phyloP scores from a whole-genome alignment of 2,888 invertebrate genomes.

The Macaria notata region DNA sequence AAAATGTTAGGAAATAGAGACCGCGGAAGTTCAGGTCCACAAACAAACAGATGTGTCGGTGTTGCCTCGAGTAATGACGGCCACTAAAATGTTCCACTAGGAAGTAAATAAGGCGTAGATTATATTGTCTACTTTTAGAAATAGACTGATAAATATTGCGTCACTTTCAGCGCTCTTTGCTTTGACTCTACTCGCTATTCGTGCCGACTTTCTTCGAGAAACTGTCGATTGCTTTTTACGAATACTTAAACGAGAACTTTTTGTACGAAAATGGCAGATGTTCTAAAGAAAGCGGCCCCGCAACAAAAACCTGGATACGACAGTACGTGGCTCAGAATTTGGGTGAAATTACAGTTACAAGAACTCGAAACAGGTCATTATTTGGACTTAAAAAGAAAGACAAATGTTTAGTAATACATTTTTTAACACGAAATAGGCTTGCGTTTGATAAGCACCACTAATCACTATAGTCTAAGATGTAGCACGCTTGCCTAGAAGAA shows the following conservation, averaged over 20 bases:
- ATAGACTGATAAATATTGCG: conserved; percentile 16
- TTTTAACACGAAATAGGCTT: too few species aligned
- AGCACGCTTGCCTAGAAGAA: too few species aligned
- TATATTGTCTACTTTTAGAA: conserved; percentile 17
- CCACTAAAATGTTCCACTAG: conserved; percentile 34
- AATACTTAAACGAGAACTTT: conserved; percentile 2
- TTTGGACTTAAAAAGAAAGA: neutral
- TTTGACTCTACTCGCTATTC: neutral
- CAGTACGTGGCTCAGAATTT: conserved; percentile 2
- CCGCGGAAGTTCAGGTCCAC: conserved; percentile 25
- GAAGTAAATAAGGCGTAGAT: conserved; percentile 34
- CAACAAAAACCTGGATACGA: conserved; percentile 3
- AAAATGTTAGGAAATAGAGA: conserved; percentile 26
- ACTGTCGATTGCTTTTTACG: conserved; percentile 11
- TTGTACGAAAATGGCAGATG: conserved; percentile 13
- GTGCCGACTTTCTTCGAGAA: conserved; percentile 9
- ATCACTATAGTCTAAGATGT: too few species aligned
- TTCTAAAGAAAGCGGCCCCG: conserved; percentile 9
- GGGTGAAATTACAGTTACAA: conserved; percentile 1
- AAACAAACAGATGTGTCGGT: conserved; percentile 25
- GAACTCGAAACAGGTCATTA: neutral
- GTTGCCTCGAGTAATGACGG: conserved; percentile 28
- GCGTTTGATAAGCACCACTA: too few species aligned
- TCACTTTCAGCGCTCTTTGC: conserved; percentile 2
- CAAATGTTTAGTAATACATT: too few species aligned